A percentile compares a stretch with the other conserved stretches of the same genome.
phyloP scores from a whole-genome alignment of 2,888 invertebrate species.

The Phanerotoma sp. region DNA sequence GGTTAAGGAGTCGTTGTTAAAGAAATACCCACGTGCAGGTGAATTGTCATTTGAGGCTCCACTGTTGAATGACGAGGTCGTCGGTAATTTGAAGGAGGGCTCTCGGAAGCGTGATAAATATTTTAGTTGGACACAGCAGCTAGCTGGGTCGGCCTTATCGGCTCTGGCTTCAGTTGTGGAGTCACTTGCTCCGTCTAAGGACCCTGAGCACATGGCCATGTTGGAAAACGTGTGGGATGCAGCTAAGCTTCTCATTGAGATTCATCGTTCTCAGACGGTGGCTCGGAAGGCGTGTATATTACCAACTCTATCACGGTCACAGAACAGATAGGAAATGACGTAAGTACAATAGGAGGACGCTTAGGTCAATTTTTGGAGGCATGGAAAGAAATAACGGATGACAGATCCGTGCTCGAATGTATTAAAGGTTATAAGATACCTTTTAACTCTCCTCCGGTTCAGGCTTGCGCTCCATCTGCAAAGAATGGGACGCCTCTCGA shows the following conservation, averaged over 20 bases:
- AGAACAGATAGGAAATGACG: neutral
- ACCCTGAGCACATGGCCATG: neutral
- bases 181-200: neutral
- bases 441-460: neutral
- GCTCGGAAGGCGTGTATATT: conserved; percentile 14
- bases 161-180: neutral
- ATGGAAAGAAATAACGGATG: neutral
- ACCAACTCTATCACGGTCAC: neutral
- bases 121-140: conserved; percentile 35
- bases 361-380: neutral
- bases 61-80: neutral
- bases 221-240: conserved; percentile 12
- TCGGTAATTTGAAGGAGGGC: neutral
- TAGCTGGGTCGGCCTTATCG: conserved; percentile 9
- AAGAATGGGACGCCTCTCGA: neutral
- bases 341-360: conserved; percentile 2
- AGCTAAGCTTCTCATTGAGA: neutral
- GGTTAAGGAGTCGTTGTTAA: neutral
- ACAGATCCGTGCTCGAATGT: neutral
- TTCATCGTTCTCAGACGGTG: conserved; percentile 2
- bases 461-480: neutral
- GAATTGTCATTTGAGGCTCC: neutral
- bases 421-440: neutral
- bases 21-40: neutral
- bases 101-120: neutral